Percentiles rank a stretch among this genome's conserved stretches.
phyloP scores from a whole-genome alignment of 2,888 invertebrate genomes.

The Clanis bilineata region DNA sequence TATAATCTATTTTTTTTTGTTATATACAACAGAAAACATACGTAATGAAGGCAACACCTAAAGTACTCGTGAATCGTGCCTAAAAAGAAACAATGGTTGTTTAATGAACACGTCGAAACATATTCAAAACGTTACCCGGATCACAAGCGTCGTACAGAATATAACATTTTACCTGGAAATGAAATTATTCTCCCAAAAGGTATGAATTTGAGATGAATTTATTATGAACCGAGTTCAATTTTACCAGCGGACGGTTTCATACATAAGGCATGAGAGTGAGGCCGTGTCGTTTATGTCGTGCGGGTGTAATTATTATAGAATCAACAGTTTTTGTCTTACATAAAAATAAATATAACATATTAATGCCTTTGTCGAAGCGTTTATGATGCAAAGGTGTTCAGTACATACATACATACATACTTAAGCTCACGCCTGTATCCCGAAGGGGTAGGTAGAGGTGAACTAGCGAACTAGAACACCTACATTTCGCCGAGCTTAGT shows the following conservation, averaged over 20 bases:
- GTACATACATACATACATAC: no score
- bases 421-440: no score
- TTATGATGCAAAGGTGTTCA: no score
- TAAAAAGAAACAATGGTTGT: neutral
- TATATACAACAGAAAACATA: neutral
- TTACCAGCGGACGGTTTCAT: conserved; percentile 44
- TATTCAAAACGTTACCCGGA: neutral
- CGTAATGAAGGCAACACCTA: neutral
- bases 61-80: neutral
- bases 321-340: neutral
- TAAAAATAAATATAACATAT: neutral
- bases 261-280: conserved; percentile 58
- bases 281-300: conserved; percentile 33
- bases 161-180: conserved; percentile 33
- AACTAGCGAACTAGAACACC: no score
- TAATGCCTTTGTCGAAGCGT: no score
- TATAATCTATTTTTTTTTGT: neutral
- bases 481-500: no score
- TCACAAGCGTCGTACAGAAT: conserved; percentile 27
- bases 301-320: conserved; percentile 29
- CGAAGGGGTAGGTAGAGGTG: no score
- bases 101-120: neutral
- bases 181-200: conserved; percentile 42
- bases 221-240: conserved; percentile 45
- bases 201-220: conserved; percentile 51